Conservation (phyloP, 2,888 invertebrate genomes). For the Portevinia maculata region DNA sequence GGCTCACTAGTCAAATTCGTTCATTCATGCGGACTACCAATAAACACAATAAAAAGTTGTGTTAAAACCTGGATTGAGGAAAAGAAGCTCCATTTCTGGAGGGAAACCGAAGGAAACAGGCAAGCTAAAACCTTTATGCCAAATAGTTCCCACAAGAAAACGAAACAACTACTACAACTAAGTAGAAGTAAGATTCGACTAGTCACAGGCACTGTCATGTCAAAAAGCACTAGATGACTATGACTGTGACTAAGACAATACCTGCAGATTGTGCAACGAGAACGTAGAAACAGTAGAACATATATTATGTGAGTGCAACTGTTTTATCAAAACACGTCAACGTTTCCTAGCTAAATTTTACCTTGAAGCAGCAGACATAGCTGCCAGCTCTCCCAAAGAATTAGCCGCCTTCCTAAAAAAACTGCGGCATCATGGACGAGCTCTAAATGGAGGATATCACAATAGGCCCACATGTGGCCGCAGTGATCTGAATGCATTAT, state of each 20-base stretch:
- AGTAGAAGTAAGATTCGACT: conserved; percentile 4
- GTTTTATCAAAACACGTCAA: too few relatives aligned
- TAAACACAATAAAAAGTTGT: too few relatives aligned
- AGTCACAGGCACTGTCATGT: conserved; percentile 5
- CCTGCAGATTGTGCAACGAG: conserved; percentile 13
- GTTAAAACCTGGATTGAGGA: background rate
- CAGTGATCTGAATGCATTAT: too few relatives aligned
- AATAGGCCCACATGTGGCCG: too few relatives aligned
- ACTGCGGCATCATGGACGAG: too few relatives aligned
- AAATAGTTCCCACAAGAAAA: background rate
- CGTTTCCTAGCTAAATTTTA: too few relatives aligned
- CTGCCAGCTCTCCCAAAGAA: too few relatives aligned
- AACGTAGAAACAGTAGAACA: conserved; percentile 17
- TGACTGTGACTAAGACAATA: background rate
- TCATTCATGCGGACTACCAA: too few relatives aligned
- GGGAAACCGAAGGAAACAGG: background rate
- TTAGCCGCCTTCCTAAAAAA: too few relatives aligned
- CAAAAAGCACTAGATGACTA: background rate
- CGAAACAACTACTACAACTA: background rate
- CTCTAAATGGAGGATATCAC: too few relatives aligned
- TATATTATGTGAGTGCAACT: conserved; percentile 11
- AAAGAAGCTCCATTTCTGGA: background rate
- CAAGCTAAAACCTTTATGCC: background rate
- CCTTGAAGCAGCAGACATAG: too few relatives aligned
- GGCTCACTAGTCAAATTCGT: too few relatives aligned